Base-by-base conservation (phyloP, 2,888 invertebrate genomes). In the Neoaliturus tenellus region DNA sequence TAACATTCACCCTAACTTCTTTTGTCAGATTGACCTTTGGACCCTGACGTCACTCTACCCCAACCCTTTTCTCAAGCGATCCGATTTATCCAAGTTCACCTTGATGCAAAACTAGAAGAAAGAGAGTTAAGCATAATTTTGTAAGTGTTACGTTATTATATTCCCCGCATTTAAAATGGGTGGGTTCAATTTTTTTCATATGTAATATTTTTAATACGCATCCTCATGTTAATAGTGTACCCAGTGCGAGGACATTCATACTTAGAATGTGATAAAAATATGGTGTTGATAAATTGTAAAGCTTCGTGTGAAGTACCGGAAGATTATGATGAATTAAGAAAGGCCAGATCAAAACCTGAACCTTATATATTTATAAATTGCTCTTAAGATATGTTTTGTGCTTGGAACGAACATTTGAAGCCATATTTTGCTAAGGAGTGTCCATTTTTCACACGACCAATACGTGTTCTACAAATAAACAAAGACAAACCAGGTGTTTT, bases 221-320 rank as follows among this genome's bases (percentile, higher is more conserved):
- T n/a, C n/a, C n/a, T n/a, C n/a, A n/a, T n/a, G n/a, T n/a, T n/a
- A 20, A 73, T 83, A 12, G 39, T 78, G 41, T 80, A 83, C 80
- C 62, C 83, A 31, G 23, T 83, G 23, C 67, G 78, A 83, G 83
- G 83, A 17, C 83, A 83, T 28, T 31, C 69, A 17, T 80, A 83
- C 28, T 31, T 83, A 1, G 83, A 83, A 33, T 78, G 83, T 28
- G 80, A 83, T 67, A 83, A 67, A 48, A 83, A 83, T 83, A 83
- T 67, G 67, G 83, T 80, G 8, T 33, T 83, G n/a, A 83, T 83
- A 20, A 83, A 83, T 20, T 20, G 14, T 2, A 83, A 83, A 67
- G 0, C 83, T n/a, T n/a, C 67, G 14, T 83, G 80, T 62, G 83
- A 83, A 31, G 48, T 83, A 17, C 67, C 80, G 14, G 39, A 83